A percentile compares a stretch with the other conserved stretches of the same genome.
Evolutionary conservation across 2,113 vertebrate species (phyloP).

Genomic region (Callithrix jacchus): DNA sequence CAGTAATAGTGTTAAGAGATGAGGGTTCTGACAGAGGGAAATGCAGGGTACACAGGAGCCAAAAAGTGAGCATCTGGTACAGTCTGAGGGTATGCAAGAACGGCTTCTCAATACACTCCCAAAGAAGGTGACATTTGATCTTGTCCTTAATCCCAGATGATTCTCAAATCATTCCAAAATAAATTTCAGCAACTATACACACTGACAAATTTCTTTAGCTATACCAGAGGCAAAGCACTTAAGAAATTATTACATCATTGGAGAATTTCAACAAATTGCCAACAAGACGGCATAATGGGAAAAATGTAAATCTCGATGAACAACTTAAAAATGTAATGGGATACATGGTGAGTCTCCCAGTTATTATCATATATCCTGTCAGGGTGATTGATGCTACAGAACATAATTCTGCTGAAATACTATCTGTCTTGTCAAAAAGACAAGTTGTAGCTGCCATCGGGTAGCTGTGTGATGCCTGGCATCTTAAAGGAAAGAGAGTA

Average conservation of each 20-base stretch:
- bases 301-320: constrained; percentile 56
- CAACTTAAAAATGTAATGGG: constrained; percentile 44
- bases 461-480: not conserved
- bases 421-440: constrained; percentile 68
- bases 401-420: constrained; percentile 52
- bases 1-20: not conserved
- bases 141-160: not conserved
- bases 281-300: constrained; percentile 28
- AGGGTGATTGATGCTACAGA: constrained; percentile 36
- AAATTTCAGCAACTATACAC: constrained; percentile 13
- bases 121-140: not conserved
- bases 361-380: constrained; percentile 55
- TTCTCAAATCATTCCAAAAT: constrained; percentile 2
- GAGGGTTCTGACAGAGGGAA: not conserved
- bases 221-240: constrained; percentile 32
- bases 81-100: not conserved
- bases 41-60: not conserved
- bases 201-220: constrained; percentile 28
- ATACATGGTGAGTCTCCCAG: not conserved
- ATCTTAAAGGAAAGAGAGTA: not conserved
- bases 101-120: not conserved
- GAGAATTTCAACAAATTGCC: constrained; percentile 51
- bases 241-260: constrained; percentile 28
- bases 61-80: not conserved
- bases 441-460: constrained; percentile 21